phyloP scores from a whole-genome alignment of 2,888 invertebrate species.

The Lutraria lutraria region DNA sequence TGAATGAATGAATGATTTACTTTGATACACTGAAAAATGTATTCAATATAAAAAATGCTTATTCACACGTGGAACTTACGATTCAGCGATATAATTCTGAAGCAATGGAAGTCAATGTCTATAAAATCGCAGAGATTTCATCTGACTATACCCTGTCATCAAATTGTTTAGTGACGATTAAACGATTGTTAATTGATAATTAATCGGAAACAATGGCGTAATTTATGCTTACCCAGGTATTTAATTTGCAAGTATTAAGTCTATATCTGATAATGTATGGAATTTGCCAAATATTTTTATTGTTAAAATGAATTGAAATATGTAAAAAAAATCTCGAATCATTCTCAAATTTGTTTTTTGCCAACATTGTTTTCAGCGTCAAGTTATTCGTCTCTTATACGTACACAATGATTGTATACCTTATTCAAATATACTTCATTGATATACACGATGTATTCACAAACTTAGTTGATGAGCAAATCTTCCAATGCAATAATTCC shows the following conservation, averaged over 20 bases:
- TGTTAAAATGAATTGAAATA: neutral
- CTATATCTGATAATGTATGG: neutral
- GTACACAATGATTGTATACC: too few relatives aligned
- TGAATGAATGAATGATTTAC: neutral
- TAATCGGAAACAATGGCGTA: neutral
- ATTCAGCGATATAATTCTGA: constrained; percentile 2
- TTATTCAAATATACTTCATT: too few relatives aligned
- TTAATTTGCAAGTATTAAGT: constrained; percentile 5
- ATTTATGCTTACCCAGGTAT: constrained; percentile 8
- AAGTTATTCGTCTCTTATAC: too few relatives aligned
- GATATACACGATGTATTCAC: too few relatives aligned
- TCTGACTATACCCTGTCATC: neutral
- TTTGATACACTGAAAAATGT: neutral
- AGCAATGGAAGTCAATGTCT: neutral
- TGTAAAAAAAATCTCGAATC: neutral
- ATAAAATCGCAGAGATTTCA: neutral
- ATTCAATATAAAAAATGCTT: constrained; percentile 1
- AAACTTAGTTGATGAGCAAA: too few relatives aligned
- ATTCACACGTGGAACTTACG: neutral
- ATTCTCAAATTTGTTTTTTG: neutral
- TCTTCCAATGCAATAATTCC: too few relatives aligned
- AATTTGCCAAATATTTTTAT: neutral
- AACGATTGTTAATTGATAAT: neutral
- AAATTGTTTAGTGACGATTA: neutral
- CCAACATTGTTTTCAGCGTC: neutral